Conservation (phyloP, 2,797 vertebrate species). For the Chloroceryle amazona region DNA sequence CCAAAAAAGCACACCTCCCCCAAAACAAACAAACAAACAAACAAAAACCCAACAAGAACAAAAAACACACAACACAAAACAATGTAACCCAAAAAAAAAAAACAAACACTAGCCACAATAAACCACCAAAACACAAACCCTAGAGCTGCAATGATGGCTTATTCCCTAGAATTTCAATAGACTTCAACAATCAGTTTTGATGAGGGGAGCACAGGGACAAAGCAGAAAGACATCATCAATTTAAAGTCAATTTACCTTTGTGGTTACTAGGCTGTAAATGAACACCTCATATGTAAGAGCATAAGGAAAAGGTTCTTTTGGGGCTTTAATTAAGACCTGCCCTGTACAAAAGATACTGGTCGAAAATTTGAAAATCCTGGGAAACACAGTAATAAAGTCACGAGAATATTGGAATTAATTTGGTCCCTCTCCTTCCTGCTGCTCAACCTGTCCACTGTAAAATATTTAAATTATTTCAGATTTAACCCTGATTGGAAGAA, state of each 20-base stretch:
- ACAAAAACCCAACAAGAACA: no score
- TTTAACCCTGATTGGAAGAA: background rate
- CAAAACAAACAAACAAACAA: no score
- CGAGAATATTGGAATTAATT: background rate
- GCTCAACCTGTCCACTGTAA: background rate
- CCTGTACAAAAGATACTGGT: background rate
- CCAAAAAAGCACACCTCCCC: background rate
- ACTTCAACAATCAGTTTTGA: conserved; percentile 5
- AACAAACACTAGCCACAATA: background rate
- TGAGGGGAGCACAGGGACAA: background rate
- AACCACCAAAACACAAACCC: no score
- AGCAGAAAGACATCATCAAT: background rate
- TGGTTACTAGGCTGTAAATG: conserved; percentile 1
- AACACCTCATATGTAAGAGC: background rate
- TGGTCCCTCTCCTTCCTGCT: background rate
- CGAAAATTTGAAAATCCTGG: background rate
- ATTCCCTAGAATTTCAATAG: background rate
- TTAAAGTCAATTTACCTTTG: conserved; percentile 27
- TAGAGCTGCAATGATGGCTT: background rate
- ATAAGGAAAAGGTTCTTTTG: background rate
- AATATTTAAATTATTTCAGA: background rate
- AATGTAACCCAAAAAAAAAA: no score
- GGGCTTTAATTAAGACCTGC: background rate
- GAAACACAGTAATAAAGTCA: background rate
- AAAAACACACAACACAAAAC: no score